Base-by-base conservation (phyloP, 2,888 invertebrate species). In the Apomyelois bistriatella region DNA sequence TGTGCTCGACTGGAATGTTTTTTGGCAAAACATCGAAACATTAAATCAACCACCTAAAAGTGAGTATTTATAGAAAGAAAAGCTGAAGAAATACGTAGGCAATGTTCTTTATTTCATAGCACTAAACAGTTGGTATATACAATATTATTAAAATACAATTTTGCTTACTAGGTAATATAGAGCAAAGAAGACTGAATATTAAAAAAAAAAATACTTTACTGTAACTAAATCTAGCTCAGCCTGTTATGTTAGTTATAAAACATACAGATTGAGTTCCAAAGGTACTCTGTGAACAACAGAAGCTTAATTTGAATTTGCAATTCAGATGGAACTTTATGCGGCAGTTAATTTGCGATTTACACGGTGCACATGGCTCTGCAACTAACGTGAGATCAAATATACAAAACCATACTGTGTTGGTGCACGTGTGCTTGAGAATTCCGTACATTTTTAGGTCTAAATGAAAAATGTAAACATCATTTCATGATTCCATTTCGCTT, bases 281-380 rank as follows among this genome's bases (percentile, higher is more conserved):
- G 22, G 22, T 10, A 30, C 30, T 22, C 7, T 38, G 16, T 13
- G 28, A 49, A 40, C 47, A 50, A 9, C 36, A 53, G 48, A 59
- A 61, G 62, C 60, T 71, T 70, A 65, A 75, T 76, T 74, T 75
- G 56, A 65, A 76, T 80, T 78, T 73, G 70, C 73, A 78, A 74
- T 77, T 76, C 72, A 76, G 74, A 77, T 72, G 57, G 57, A 60
- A 67, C 61, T 65, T 68, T 68, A 64, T 66, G 62, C 66, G 62
- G 62, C 61, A 65, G 65, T 68, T 66, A 70, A 64, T 65, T 62
- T 54, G 54, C 58, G 62, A 76, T 72, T 74, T 72, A 65, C 66
- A 66, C 68, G 65, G 49, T 58, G 40, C 43, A 54, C 56, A 55
- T 64, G 62, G 57, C 59, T 59, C 56, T 51, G 53, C 38, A 52